Base-by-base conservation (phyloP, 1,140 invertebrate genomes). In the Drosophila watanabei region DNA sequence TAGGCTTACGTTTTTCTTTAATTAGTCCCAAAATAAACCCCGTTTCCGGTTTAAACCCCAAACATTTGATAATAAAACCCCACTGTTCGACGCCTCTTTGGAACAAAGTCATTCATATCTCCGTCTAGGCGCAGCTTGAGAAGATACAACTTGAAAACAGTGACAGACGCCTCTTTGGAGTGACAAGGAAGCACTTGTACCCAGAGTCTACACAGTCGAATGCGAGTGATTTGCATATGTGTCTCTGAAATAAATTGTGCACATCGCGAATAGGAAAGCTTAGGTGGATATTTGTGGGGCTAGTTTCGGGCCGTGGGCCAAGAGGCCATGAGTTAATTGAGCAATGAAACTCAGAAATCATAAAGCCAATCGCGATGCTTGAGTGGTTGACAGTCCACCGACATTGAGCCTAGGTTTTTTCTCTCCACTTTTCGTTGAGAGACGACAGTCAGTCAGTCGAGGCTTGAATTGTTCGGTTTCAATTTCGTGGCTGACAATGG, bases 401-500 rank as follows among this genome's bases (percentile, higher is more conserved):
- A 69, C 82, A 79, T 85, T 81, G 66, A 69, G 75, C 68, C 37
- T 33, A 45, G 30, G 60, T 72, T 78, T 56, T 65, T 51, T 58
- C 28, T 49, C 68, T 51, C 35, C 18, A 30, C 30, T 24, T 70
- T 39, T 48, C 28, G 59, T 62, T 68, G 58, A 75, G 69, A 75
- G 70, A 84, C 81, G 16, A 30, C 16, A 56, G 52, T 37, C 33
- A 83, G 69, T 57, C 66, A 61, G 57, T 30, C 77, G 85, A 64
- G 72, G 51, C 63, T 85, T 82, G 75, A 79, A 88, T 88, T 90
- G 85, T 82, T 90, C 57, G 85, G 85, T 89, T 84, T 88, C 81
- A 88, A 89, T 88, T 89, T 88, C 85, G 84, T 75, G 85, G 84
- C 84, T 89, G 84, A 88, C 84, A 88, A 88, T 88, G 84, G 84